A percentile compares a stretch with the other conserved stretches of the same genome.
Evolutionary conservation across 2,888 invertebrate species (phyloP).

Genomic region (Rhynchonema sp.): DNA sequence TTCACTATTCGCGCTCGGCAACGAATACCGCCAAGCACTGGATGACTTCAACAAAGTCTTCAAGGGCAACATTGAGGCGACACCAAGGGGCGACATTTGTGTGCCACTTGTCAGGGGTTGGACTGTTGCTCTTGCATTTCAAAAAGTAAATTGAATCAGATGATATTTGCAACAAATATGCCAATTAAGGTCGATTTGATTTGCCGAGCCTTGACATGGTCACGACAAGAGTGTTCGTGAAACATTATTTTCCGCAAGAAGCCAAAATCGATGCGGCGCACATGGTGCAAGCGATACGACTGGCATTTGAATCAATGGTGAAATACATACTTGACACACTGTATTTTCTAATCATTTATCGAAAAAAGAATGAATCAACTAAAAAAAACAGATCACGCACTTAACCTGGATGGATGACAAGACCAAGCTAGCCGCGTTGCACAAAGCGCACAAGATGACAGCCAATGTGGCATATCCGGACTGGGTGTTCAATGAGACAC

Average conservation of each 20-base stretch:
- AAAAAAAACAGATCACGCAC: conserved; percentile 4
- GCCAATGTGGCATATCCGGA: not conserved
- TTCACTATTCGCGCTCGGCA: conserved; percentile 45
- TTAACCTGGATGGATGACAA: not conserved
- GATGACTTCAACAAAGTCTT: not conserved
- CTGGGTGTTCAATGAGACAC: not conserved
- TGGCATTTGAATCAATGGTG: not conserved
- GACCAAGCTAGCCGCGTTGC: not conserved
- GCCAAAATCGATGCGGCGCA: not conserved
- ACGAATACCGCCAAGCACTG: conserved; percentile 1
- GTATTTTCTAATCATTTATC: not conserved
- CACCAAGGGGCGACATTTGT: too few relatives aligned
- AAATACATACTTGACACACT: too few relatives aligned
- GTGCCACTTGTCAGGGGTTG: too few relatives aligned
- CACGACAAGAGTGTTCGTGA: not conserved
- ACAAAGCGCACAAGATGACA: not conserved
- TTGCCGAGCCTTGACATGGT: not conserved
- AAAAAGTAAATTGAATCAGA: too few relatives aligned
- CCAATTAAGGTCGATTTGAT: not conserved
- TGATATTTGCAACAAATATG: too few relatives aligned
- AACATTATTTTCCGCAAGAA: not conserved
- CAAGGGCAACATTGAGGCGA: too few relatives aligned
- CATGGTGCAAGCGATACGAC: not conserved
- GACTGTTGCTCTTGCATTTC: too few relatives aligned
- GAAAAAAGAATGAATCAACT: not conserved